Conservation (phyloP, 2,888 invertebrate species). For the Lochmaea capreae region DNA sequence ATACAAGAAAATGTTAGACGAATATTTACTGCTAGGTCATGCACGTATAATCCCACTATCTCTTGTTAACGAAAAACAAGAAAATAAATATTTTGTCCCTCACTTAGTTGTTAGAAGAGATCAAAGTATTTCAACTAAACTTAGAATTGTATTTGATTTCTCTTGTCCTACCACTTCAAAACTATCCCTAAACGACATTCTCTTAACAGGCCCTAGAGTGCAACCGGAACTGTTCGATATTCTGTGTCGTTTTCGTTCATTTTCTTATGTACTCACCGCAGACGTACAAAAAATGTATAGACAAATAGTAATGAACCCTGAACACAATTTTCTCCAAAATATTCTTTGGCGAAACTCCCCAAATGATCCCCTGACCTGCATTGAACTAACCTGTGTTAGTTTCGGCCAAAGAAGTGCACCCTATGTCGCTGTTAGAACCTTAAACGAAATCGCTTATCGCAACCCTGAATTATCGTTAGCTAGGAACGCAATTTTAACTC, state of each 20-base stretch:
- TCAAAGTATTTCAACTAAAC: conserved; percentile 36
- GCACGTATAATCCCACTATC: conserved; percentile 22
- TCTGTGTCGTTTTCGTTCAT: conserved; percentile 21
- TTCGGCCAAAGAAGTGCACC: conserved; percentile 37
- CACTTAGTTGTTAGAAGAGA: conserved; percentile 39
- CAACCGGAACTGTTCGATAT: conserved; percentile 39
- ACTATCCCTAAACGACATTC: conserved; percentile 25
- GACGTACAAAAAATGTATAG: conserved; percentile 33
- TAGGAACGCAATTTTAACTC: conserved; percentile 19
- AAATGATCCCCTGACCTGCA: conserved; percentile 24
- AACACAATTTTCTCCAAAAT: conserved; percentile 25
- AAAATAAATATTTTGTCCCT: conserved; percentile 32
- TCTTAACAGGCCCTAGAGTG: conserved; percentile 24
- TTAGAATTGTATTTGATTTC: conserved; percentile 39
- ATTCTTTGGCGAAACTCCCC: conserved; percentile 34
- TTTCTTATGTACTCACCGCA: conserved; percentile 31
- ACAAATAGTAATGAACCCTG: conserved; percentile 22
- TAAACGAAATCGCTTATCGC: conserved; percentile 9
- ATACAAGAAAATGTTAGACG: too few species aligned
- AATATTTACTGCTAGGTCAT: background rate
- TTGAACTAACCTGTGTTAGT: conserved; percentile 32
- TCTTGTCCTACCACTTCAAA: conserved; percentile 24
- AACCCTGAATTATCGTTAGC: conserved; percentile 22
- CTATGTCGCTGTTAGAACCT: conserved; percentile 24
- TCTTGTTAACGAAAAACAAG: too few species aligned